Evolutionary conservation across 2,113 vertebrate genomes (phyloP).

Genomic region (Octodon degus): DNA sequence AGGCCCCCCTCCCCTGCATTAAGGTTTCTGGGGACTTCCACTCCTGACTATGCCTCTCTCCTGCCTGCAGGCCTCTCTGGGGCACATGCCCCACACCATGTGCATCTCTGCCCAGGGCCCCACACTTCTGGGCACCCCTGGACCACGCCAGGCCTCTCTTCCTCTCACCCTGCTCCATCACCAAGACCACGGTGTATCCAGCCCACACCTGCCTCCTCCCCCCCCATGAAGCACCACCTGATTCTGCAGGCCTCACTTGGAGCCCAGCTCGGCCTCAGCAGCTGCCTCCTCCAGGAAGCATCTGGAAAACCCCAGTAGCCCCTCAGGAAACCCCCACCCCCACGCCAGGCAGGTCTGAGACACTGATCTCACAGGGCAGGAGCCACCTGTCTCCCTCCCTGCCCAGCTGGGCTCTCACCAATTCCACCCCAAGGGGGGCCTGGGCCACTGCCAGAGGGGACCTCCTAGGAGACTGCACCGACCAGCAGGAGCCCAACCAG

Average conservation of each 20-base stretch:
- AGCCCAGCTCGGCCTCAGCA: background rate
- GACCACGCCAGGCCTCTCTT: background rate
- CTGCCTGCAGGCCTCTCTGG: background rate
- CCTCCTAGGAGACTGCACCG: background rate
- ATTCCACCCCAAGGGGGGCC: background rate
- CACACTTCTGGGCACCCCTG: background rate
- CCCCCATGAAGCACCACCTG: background rate
- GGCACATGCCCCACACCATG: background rate
- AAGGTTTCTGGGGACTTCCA: background rate
- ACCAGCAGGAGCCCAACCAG: background rate
- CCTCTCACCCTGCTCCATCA: background rate
- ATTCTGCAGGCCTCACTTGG: background rate
- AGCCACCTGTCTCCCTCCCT: background rate
- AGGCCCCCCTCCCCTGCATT: background rate
- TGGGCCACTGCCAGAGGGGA: background rate
- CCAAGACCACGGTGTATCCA: background rate
- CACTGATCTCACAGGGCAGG: background rate
- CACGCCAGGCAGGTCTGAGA: background rate
- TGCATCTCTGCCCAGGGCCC: background rate
- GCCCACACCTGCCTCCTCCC: background rate
- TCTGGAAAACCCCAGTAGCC: background rate
- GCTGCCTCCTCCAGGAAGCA: constrained; percentile 56
- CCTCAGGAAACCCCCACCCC: background rate
- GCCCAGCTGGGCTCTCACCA: background rate
- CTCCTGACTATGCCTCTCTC: background rate